Percentiles rank a stretch among this genome's conserved stretches.
Conservation (phyloP, 2,888 invertebrate genomes). For the Hypomecis atomaria region DNA sequence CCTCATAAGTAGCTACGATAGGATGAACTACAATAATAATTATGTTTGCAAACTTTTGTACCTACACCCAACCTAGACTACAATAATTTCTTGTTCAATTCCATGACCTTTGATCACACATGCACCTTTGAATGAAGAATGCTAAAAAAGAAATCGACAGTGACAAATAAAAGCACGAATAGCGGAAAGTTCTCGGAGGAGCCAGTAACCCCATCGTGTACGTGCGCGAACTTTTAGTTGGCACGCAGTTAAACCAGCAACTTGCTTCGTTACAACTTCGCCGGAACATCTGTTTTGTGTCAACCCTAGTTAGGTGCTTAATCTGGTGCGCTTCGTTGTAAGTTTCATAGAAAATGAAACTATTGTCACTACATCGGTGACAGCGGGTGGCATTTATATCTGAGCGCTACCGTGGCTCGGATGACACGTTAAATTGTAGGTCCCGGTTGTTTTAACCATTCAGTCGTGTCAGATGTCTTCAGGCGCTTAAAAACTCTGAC, state of each 20-base stretch:
- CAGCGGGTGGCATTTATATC: too few species aligned
- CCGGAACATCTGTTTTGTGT: conserved; percentile 46
- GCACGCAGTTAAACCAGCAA: conserved; percentile 33
- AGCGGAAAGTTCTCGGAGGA: conserved; percentile 32
- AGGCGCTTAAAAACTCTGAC: too few species aligned
- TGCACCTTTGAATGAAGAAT: too few species aligned
- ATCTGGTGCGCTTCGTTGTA: conserved; percentile 19
- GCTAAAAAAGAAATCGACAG: conserved; percentile 10
- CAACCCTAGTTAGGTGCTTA: conserved; percentile 31
- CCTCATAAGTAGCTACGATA: too few species aligned
- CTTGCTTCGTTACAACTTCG: conserved; percentile 39
- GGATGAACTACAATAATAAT: too few species aligned
- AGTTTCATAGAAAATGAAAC: background rate
- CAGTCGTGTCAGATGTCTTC: too few species aligned
- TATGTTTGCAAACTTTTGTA: too few species aligned
- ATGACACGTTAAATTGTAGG: background rate
- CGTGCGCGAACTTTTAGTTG: conserved; percentile 38
- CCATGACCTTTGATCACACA: background rate
- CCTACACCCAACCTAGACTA: too few species aligned
- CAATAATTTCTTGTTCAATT: background rate
- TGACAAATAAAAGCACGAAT: conserved; percentile 22
- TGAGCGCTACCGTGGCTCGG: too few species aligned
- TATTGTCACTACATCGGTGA: background rate
- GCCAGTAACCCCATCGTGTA: conserved; percentile 35
- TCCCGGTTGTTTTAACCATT: too few species aligned